Evolutionary conservation across 2,797 vertebrate species (phyloP).

Genomic region (Anniella stebbinsi): DNA sequence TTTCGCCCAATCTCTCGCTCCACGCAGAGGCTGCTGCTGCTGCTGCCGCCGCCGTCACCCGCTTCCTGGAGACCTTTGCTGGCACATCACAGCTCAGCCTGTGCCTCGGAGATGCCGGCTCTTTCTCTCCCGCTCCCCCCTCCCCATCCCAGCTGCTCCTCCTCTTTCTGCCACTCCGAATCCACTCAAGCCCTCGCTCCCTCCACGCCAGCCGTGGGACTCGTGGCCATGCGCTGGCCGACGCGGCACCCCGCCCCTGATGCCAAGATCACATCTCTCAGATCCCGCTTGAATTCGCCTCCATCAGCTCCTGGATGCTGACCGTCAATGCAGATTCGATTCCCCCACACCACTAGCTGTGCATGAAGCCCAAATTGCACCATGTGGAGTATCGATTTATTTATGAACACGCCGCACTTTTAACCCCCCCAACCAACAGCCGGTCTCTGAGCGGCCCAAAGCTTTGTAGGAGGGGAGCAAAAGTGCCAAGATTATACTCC

Average conservation of each 20-base stretch:
- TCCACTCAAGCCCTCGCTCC: neutral
- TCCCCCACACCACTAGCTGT: neutral
- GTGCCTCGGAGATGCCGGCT: neutral
- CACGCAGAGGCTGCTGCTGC: neutral
- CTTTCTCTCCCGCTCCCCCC: neutral
- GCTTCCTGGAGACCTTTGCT: too few species aligned
- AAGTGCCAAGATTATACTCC: too few species aligned
- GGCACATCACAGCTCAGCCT: neutral
- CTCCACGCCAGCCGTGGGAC: neutral
- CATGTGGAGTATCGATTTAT: too few species aligned
- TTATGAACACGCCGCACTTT: too few species aligned
- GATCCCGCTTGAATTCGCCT: neutral
- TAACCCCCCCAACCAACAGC: too few species aligned
- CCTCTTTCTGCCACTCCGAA: neutral
- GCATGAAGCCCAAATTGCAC: neutral
- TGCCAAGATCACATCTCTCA: neutral
- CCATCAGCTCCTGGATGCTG: neutral
- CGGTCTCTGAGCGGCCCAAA: too few species aligned
- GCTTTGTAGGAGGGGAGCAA: too few species aligned
- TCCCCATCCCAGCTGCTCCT: neutral
- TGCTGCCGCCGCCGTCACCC: too few species aligned
- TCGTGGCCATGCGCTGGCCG: neutral
- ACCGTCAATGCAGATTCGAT: neutral
- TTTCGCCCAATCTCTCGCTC: neutral
- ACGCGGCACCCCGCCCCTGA: neutral